Evolutionary conservation across 1,140 invertebrate genomes (phyloP).

Genomic region (Drosophila busckii): DNA sequence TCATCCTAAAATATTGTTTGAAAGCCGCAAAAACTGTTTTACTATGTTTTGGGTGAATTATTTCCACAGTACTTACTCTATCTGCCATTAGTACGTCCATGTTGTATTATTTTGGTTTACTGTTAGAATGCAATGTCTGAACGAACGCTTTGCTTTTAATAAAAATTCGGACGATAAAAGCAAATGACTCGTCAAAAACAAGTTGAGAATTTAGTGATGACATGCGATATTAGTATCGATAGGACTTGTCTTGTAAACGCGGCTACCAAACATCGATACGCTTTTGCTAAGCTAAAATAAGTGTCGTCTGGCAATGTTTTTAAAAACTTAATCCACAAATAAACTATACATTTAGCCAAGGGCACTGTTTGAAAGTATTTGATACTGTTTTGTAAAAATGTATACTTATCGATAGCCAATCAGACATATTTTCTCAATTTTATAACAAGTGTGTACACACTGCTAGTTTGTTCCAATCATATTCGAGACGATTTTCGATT

Average conservation of each 20-base stretch:
- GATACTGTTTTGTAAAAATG: too few relatives aligned
- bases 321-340: too few relatives aligned
- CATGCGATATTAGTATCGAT: slow-evolving; percentile 12
- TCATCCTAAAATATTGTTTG: slow-evolving; percentile 80
- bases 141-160: slow-evolving; percentile 6
- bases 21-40: neutral
- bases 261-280: slow-evolving; percentile 7
- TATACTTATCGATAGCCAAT: slow-evolving; percentile 26
- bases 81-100: slow-evolving; percentile 85
- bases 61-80: slow-evolving; percentile 81
- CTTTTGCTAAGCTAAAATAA: too few relatives aligned
- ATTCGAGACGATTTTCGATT: slow-evolving; percentile 45
- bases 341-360: too few relatives aligned
- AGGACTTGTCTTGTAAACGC: neutral
- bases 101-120: slow-evolving; percentile 82
- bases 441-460: slow-evolving; percentile 41
- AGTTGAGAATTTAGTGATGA: slow-evolving; percentile 13
- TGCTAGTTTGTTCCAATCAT: slow-evolving; percentile 28
- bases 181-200: slow-evolving; percentile 72
- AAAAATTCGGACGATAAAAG: slow-evolving; percentile 29
- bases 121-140: slow-evolving; percentile 41
- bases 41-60: too few relatives aligned
- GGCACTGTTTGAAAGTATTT: too few relatives aligned
- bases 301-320: too few relatives aligned
- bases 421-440: slow-evolving; percentile 6